These are phyloP conservation scores for Lasioglossum pauxillum DNA, from an alignment of 2,888 invertebrate species.

Conservation along the genomic window DNA sequence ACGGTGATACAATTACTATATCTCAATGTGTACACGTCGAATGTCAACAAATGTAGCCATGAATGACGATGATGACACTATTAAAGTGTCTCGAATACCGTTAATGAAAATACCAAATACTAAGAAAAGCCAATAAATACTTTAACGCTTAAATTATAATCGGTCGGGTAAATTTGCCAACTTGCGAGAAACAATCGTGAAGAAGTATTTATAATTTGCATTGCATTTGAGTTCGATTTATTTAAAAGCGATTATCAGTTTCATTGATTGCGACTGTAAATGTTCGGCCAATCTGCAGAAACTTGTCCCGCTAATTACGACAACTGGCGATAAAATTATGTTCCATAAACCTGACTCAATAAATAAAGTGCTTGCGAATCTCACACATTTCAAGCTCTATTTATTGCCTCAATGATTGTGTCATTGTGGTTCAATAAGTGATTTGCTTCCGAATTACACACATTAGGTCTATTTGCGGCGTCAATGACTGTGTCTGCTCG, in stretches of 20 bases:
- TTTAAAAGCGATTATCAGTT: background rate
- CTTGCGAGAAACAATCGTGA: background rate
- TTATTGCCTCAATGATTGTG: background rate
- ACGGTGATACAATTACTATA: background rate
- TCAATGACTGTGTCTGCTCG: background rate
- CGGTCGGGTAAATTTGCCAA: background rate
- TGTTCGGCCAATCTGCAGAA: background rate
- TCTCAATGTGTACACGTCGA: background rate
- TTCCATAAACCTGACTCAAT: background rate
- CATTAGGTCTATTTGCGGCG: background rate
- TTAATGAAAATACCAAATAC: conserved; percentile 5
- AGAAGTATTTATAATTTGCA: background rate
- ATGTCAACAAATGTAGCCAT: background rate
- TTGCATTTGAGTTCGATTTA: background rate
- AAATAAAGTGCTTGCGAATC: background rate
- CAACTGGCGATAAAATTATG: background rate
- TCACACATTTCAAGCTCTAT: background rate
- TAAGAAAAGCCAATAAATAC: background rate
- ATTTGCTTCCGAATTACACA: background rate
- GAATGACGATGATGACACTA: background rate
- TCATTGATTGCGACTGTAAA: background rate
- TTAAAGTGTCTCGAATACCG: conserved; percentile 4
- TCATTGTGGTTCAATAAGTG: background rate
- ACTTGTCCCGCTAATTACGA: background rate
- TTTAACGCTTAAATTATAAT: background rate